These are phyloP conservation scores for Nezara viridula DNA, from an alignment of 2,888 invertebrate genomes.

Conservation along the genomic window DNA sequence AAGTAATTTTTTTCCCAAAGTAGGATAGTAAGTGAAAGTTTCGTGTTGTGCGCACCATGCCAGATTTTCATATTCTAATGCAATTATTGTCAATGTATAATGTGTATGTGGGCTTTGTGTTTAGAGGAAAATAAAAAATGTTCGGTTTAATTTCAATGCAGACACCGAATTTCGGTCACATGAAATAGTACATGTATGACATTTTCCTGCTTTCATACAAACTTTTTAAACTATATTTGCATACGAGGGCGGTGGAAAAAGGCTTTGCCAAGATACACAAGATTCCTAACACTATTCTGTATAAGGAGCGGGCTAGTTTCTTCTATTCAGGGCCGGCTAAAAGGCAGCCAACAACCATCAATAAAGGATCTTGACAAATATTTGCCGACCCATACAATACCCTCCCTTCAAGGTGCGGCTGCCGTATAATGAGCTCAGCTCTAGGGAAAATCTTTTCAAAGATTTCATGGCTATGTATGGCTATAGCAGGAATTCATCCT, in stretches of 20 bases:
- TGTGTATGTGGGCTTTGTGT: no score
- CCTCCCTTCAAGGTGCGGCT: background rate
- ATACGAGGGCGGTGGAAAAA: background rate
- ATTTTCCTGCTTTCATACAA: background rate
- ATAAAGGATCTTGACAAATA: background rate
- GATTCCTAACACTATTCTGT: background rate
- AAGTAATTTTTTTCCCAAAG: no score
- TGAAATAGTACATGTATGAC: no score
- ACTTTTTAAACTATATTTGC: background rate
- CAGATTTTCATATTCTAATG: no score
- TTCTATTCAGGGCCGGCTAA: background rate
- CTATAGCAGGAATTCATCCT: no score
- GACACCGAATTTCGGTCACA: no score
- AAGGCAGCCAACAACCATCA: background rate
- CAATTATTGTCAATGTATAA: no score
- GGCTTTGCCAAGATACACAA: background rate
- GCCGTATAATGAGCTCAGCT: background rate
- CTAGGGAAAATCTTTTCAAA: background rate
- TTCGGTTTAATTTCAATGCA: no score
- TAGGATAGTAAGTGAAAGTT: no score
- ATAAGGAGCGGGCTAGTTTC: constrained; percentile 2
- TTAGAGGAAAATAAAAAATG: no score
- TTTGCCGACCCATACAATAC: background rate
- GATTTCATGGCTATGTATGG: background rate
- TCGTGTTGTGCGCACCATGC: no score